Evolutionary conservation across 2,113 vertebrate species (phyloP), one percentile per base, ranked within the genome.

Genomic region (Lophius piscatorius): DNA sequence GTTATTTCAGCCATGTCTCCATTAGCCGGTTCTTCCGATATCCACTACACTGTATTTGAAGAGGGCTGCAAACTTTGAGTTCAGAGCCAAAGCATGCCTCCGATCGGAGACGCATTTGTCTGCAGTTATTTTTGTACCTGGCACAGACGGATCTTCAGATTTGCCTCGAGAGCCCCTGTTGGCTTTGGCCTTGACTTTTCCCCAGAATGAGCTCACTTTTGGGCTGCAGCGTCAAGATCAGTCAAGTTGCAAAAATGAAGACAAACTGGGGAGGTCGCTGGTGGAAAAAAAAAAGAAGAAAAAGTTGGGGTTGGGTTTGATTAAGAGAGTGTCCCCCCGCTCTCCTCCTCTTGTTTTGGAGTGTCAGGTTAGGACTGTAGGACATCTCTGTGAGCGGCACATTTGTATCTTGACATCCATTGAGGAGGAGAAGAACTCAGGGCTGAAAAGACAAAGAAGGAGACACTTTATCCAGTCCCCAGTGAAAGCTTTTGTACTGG

Each of bases 401-500:
- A 70, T 76, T 88, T 73, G 76, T 57, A 60, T 44, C 66, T 60
- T 87, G 87, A 86, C 83, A 80, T 85, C 66, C 70, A 83, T 85
- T 87, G 80, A 90, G n/a, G 77, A 46, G 59, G 2, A 40, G 64
- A 62, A 78, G 67, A 84, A 82, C 67, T 84, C 22, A 35, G 77
- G 74, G 69, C 72, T 54, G 70, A 74, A 75, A 78, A 82, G 71
- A 88, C 85, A 90, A 89, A 83, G 60, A 51, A 77, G 41, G 42
- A 62, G 89, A 90, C 79, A 91, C 88, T 78, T 71, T 74, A 87
- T 90, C 85, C 82, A 59, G 63, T 62, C 60, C 72, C 51, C 41
- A 16, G 52, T 50, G 73, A 65, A 36, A 50, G 45, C 74, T 69
- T 83, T 84, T 88, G 82, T 87, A 68, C 68, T 11, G 34, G 35